Evolutionary conservation across 2,797 vertebrate species (phyloP).

Genomic region (Pteropus rufus): DNA sequence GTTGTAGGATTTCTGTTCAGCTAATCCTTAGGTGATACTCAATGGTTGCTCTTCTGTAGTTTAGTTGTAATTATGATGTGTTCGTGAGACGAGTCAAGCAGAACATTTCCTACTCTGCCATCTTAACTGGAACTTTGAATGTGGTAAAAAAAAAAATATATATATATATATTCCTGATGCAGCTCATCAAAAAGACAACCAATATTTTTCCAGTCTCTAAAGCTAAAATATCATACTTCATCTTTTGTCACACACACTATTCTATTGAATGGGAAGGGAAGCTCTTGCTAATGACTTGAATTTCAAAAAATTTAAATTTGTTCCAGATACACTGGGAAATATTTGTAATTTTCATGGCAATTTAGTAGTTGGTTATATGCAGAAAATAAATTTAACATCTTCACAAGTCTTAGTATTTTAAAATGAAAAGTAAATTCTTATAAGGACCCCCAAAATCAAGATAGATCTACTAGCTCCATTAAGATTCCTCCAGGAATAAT

Average conservation of each 20-base stretch:
- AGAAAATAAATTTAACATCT: conserved; percentile 53
- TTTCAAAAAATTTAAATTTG: neutral
- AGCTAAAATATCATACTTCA: neutral
- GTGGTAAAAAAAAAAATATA: too few species aligned
- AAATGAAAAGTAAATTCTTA: conserved; percentile 32
- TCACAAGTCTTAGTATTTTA: conserved; percentile 45
- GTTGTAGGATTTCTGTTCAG: too few species aligned
- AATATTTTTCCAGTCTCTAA: neutral
- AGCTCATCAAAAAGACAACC: neutral
- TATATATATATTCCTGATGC: neutral
- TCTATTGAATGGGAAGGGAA: neutral
- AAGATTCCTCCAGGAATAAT: neutral
- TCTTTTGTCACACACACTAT: neutral
- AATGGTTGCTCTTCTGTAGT: too few species aligned
- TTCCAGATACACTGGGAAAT: conserved; percentile 14
- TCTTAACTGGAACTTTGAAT: too few species aligned
- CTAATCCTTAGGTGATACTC: too few species aligned
- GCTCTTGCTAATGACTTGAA: neutral
- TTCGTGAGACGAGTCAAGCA: too few species aligned
- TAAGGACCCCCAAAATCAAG: neutral
- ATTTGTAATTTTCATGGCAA: conserved; percentile 52
- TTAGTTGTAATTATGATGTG: too few species aligned
- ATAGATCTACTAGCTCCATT: neutral
- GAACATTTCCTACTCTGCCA: too few species aligned
- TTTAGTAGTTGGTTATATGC: neutral